Evolutionary conservation across 1,140 invertebrate genomes (phyloP), one percentile per base, ranked within the genome.

Genomic region (Rhyacophila brunnea): DNA sequence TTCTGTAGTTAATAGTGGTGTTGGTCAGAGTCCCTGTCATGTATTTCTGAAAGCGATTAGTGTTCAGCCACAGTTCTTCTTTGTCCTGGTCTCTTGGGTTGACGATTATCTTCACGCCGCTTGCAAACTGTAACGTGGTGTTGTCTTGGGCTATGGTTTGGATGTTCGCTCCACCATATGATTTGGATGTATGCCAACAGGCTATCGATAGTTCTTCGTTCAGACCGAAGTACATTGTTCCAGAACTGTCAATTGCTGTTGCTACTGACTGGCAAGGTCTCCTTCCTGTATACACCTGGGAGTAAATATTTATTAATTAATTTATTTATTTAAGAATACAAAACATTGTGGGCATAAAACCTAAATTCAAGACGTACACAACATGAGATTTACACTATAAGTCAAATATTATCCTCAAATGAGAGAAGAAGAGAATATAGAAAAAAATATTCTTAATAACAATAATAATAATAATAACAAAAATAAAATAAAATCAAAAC

Each of bases 41-140:
- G 1, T 84, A 78, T 71, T 82, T 86, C 71, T 88, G 86, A 64
- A 89, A 88, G 10, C 86, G 79, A 10, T 79, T 81, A 0, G 86
- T 85, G 4, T 88, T 57, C 1, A 86, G 68, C 86, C 86, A 89
- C 0, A 90, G 67, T 66, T 89, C 85, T 67, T 89, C 79, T 28
- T 9, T 3, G 23, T 28, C 9, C 42, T 80, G 71, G 1, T 81
- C 80, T 45, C 78, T 80, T 1, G 73, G 68, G 42, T 83, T 81
- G 2, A 71, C 78, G 14, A 85, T 73, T 2, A 89, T 69, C 75
- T 90, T 90, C 0, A 89, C 62, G 10, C 87, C 87, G 58, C 86
- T 87, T 1, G 84, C 75, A 65, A 89, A 90, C 65, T 83, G 81
- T 20, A 87, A 54, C 0, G 81, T 85, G 20, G 83, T 74, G n/a